Conservation (phyloP, 2,113 vertebrate genomes). For the Glaucidium brasilianum region DNA sequence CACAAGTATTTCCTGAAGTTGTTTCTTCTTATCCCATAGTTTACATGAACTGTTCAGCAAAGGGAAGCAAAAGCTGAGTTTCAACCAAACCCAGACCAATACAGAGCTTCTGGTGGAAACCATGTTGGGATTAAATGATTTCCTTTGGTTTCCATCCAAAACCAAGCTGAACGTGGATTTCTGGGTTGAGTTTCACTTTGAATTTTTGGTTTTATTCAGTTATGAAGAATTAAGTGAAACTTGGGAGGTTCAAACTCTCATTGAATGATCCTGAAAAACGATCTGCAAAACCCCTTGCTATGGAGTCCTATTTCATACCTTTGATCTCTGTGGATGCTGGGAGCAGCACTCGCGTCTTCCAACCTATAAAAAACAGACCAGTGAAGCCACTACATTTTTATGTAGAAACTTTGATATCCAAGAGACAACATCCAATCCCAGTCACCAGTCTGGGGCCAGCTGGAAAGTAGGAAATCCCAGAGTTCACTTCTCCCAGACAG, state of each 20-base stretch:
- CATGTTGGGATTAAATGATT: constrained; percentile 67
- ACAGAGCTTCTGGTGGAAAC: constrained; percentile 65
- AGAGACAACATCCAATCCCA: neutral
- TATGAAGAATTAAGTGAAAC: constrained; percentile 68
- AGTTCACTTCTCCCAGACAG: neutral
- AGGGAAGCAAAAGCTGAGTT: constrained; percentile 57
- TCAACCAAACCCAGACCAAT: constrained; percentile 43
- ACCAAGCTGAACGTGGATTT: constrained; percentile 58
- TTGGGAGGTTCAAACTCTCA: constrained; percentile 56
- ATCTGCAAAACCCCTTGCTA: constrained; percentile 44
- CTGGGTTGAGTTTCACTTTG: constrained; percentile 60
- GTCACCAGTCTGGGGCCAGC: neutral
- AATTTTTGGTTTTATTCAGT: constrained; percentile 60
- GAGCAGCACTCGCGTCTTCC: constrained; percentile 16
- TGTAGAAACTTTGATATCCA: neutral
- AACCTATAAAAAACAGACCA: neutral
- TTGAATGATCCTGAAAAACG: constrained; percentile 56
- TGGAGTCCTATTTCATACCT: constrained; percentile 40
- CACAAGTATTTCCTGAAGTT: constrained; percentile 59
- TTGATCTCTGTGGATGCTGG: constrained; percentile 50
- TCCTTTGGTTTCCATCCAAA: constrained; percentile 65
- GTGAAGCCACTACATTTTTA: neutral
- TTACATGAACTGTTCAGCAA: constrained; percentile 44
- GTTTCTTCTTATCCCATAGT: constrained; percentile 47
- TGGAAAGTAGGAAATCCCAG: neutral